Percentiles rank a stretch among this genome's conserved stretches.
Evolutionary conservation across 1,140 invertebrate genomes (phyloP).

Genomic region (Campodea augens): DNA sequence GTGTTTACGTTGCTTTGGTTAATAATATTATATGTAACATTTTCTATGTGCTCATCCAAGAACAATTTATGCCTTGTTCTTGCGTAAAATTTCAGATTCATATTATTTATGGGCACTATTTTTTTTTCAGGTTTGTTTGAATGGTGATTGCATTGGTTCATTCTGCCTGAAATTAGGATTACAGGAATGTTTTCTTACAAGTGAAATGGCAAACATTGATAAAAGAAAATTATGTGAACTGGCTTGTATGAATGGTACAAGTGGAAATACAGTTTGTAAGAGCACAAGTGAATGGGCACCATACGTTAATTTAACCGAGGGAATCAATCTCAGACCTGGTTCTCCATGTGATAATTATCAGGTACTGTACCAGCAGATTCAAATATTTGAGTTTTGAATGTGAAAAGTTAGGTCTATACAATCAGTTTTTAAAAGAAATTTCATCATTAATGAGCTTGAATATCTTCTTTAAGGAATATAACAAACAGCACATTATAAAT

Average conservation of each 20-base stretch:
- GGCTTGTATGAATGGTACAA: conserved; percentile 75
- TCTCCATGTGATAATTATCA: conserved; percentile 97
- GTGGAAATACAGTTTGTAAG: conserved; percentile 45
- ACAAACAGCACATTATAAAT: too few relatives aligned
- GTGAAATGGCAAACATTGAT: conserved; percentile 58
- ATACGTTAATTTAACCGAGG: conserved; percentile 48
- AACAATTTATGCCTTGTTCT: too few relatives aligned
- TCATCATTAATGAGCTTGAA: too few relatives aligned
- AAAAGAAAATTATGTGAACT: conserved; percentile 83
- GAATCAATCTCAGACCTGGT: conserved; percentile 74
- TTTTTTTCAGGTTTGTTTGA: conserved; percentile 53
- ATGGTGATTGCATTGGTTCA: conserved; percentile 83
- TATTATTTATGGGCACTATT: not conserved
- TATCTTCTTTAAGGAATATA: too few relatives aligned
- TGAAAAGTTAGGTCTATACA: not conserved
- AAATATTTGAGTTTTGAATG: conserved; percentile 7
- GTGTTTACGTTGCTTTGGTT: too few relatives aligned
- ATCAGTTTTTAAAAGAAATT: too few relatives aligned
- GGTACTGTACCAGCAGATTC: conserved; percentile 30
- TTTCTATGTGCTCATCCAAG: too few relatives aligned
- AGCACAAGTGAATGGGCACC: conserved; percentile 69
- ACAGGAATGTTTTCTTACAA: conserved; percentile 90
- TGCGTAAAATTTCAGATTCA: not conserved
- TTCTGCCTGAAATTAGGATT: conserved; percentile 89
- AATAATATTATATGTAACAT: too few relatives aligned